A percentile compares a stretch with the other conserved stretches of the same genome.
Evolutionary conservation across 53 echinoderm and acorn worm species (phyloP).

Genomic region (Echinarachnius parma): DNA sequence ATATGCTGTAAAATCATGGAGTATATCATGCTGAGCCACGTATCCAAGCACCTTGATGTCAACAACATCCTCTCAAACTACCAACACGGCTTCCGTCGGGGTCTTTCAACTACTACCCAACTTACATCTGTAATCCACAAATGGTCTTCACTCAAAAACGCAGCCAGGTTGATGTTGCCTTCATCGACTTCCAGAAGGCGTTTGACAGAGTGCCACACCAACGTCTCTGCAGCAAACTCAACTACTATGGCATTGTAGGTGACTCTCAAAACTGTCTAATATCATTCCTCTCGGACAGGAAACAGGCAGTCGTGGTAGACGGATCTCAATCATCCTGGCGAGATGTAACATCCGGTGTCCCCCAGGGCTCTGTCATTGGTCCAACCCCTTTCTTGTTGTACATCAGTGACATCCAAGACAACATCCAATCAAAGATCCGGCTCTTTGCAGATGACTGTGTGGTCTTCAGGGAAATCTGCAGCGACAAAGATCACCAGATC

Average conservation of each 20-base stretch:
- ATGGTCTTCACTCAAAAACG: constrained; percentile 35
- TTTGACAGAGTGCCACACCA: constrained; percentile 31
- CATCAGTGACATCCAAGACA: constrained; percentile 26
- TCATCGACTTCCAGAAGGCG: constrained; percentile 41
- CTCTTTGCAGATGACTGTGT: constrained; percentile 58
- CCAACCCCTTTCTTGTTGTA: constrained; percentile 23
- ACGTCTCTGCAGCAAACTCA: constrained; percentile 15
- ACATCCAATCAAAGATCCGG: constrained; percentile 26
- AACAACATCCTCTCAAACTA: constrained; percentile 8
- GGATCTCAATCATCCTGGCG: no score
- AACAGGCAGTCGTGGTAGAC: no score
- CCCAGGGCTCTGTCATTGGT: constrained; percentile 45
- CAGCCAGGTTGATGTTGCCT: constrained; percentile 23
- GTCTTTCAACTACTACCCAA: constrained; percentile 14
- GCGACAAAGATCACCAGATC: constrained; percentile 18
- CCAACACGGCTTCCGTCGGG: constrained; percentile 25
- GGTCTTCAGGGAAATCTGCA: constrained; percentile 32
- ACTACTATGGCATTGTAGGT: constrained; percentile 46
- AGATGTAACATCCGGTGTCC: no score
- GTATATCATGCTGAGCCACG: constrained; percentile 16
- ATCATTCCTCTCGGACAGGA: no score
- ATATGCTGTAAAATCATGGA: constrained; percentile 25
- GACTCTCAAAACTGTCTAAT: constrained; percentile 29
- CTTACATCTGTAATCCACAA: constrained; percentile 18
- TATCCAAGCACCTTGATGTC: constrained; percentile 6